Conservation (phyloP, 2,797 vertebrate species). For the Syngnathus rostellatus region DNA sequence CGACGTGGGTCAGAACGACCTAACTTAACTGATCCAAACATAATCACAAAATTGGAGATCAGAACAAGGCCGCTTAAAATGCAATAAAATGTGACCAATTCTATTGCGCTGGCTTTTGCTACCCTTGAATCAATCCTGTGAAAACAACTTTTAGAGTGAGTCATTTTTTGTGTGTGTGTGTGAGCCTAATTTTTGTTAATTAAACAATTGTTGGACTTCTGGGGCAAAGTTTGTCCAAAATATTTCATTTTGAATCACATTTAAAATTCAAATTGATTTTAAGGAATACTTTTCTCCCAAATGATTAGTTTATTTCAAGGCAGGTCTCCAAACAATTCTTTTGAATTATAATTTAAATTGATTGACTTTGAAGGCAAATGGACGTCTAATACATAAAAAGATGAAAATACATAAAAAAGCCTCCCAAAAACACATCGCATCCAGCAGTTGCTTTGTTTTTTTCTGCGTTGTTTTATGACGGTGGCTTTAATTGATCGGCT, state of each 20-base stretch:
- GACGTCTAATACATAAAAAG: not conserved
- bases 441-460: not conserved
- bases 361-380: not conserved
- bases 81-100: not conserved
- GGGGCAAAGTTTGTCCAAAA: too few species aligned
- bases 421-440: not conserved
- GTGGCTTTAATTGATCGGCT: conserved; percentile 39
- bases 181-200: too few species aligned
- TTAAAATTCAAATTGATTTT: too few species aligned
- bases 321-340: too few species aligned
- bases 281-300: too few species aligned
- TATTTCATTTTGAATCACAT: too few species aligned
- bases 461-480: conserved; percentile 53
- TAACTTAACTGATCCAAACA: not conserved
- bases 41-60: not conserved
- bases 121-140: too few species aligned
- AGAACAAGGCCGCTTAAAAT: not conserved
- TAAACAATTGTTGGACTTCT: too few species aligned
- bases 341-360: not conserved
- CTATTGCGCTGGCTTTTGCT: not conserved
- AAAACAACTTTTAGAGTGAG: too few species aligned
- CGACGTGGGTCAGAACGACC: not conserved
- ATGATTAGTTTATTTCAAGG: too few species aligned
- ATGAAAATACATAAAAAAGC: not conserved
- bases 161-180: too few species aligned